These are phyloP conservation scores for Anguilla japonica DNA, from an alignment of 2,113 vertebrate genomes.

Conservation along the genomic window DNA sequence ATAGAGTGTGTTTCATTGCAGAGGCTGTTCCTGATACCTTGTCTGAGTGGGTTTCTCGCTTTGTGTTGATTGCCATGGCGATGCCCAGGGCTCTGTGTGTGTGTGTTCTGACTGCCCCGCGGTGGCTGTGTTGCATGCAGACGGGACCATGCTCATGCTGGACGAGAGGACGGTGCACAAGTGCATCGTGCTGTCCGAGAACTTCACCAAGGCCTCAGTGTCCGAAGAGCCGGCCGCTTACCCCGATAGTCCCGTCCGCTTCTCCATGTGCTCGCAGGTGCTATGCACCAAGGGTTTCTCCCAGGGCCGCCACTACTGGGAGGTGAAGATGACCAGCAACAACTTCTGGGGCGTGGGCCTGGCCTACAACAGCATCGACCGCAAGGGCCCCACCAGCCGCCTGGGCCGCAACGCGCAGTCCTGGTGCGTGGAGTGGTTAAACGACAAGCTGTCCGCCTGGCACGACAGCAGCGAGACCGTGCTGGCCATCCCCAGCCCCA, in stretches of 20 bases:
- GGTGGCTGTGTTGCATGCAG: constrained; percentile 65
- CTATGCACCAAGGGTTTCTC: constrained; percentile 79
- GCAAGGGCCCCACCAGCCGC: constrained; percentile 77
- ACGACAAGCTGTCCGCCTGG: constrained; percentile 85
- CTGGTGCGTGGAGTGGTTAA: constrained; percentile 94
- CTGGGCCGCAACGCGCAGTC: constrained; percentile 86
- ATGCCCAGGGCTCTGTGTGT: not conserved
- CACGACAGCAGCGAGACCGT: constrained; percentile 74
- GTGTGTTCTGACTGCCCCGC: not conserved
- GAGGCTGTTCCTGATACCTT: no score
- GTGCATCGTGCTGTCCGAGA: constrained; percentile 68
- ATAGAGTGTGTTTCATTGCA: no score
- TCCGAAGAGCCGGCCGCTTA: constrained; percentile 54
- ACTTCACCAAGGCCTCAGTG: constrained; percentile 69
- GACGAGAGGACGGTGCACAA: constrained; percentile 79
- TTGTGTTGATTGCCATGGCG: not conserved
- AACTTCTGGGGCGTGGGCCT: constrained; percentile 84
- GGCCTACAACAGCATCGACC: constrained; percentile 77
- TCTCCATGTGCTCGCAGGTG: constrained; percentile 81
- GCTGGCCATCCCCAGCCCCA: constrained; percentile 68
- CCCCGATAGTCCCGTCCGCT: constrained; percentile 66
- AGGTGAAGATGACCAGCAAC: constrained; percentile 77
- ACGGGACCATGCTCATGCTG: constrained; percentile 65
- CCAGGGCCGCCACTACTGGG: constrained; percentile 89
- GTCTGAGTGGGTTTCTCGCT: not conserved